A percentile compares a stretch with the other conserved stretches of the same genome.
These are phyloP conservation scores for Mnemiopsis leidyi DNA, from an alignment of 37 sponge, comb jelly and placozoan genomes.

Conservation along the genomic window DNA sequence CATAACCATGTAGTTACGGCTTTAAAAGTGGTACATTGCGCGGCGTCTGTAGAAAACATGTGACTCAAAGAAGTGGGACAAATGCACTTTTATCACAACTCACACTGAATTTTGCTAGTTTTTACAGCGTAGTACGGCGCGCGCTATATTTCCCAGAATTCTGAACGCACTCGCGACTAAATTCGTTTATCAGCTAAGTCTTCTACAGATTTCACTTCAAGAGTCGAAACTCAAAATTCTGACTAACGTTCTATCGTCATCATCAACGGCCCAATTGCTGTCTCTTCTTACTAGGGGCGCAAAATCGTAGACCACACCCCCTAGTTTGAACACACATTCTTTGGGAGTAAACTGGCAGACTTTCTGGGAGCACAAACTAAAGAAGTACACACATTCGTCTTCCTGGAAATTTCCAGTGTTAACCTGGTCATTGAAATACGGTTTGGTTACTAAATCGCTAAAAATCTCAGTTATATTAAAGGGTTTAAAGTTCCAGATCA, in stretches of 20 bases:
- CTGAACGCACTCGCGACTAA: background rate
- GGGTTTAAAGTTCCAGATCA: too few species aligned
- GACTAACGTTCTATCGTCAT: constrained; percentile 15
- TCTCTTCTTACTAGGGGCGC: background rate
- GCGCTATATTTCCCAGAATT: background rate
- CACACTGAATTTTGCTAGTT: background rate
- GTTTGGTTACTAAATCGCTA: too few species aligned
- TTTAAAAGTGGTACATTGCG: background rate
- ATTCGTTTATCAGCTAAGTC: background rate
- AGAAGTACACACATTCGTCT: background rate
- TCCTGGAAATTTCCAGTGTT: too few species aligned
- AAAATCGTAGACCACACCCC: background rate
- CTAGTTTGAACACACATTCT: constrained; percentile 54
- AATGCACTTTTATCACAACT: background rate
- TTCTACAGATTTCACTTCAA: background rate
- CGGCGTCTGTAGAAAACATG: background rate
- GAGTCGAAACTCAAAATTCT: background rate
- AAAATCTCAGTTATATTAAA: too few species aligned
- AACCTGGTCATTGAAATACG: too few species aligned
- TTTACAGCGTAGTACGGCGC: background rate
- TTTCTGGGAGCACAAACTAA: background rate
- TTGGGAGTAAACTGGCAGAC: constrained; percentile 61
- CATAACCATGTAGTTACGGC: background rate
- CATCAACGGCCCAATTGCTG: background rate
- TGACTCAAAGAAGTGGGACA: background rate